Evolutionary conservation across 1,140 invertebrate species (phyloP), one percentile per base, ranked within the genome.

Genomic region (Ceratina japonica): DNA sequence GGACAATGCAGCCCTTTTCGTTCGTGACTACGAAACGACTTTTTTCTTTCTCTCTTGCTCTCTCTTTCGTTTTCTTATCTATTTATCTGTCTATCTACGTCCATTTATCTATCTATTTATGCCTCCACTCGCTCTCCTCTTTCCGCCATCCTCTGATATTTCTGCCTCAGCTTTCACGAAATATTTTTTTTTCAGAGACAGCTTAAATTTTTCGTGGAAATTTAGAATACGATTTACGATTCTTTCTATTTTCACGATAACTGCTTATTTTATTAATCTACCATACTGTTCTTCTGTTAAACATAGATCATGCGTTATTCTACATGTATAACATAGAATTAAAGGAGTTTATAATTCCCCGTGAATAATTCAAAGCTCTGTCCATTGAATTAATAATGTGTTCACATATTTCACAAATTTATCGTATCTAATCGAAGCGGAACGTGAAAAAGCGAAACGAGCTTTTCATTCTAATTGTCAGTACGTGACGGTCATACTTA

Each of bases 1-100:
- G 79, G 84, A 76, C 65, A 75, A 79, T 74, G 31, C 27, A 37
- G 0, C 66, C 54, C 54, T 81, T 78, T 79, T 78, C 85, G 78
- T 79, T 78, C 86, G 78, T 84, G 86, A 86, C 83, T 70, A 44
- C 44, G 44, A 56, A 61, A 78, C 73, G 66, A 78, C 75, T 80
- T 77, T 63, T 58, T 58, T 54, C 37, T 44, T 70, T 78, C 0
- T 27, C 54, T 63, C 22, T 64, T 13, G 15, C 13, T 22, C 16
- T 54, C 12, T 20, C 8, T 54, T 13, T 31, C 12, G 20, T 10
- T 24, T 15, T n/a, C 0, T 44, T 64, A 13, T 12, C 15, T 20
- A 5, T 13, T 22, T 65, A 20, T 44, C 20, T 51, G 13, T 66
- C 20, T 24, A 15, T 22, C 20, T 20, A 20, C 1, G 54, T 22